These are phyloP conservation scores for Alexandromys fortis DNA, from an alignment of 2,113 vertebrate species.

Conservation along the genomic window DNA sequence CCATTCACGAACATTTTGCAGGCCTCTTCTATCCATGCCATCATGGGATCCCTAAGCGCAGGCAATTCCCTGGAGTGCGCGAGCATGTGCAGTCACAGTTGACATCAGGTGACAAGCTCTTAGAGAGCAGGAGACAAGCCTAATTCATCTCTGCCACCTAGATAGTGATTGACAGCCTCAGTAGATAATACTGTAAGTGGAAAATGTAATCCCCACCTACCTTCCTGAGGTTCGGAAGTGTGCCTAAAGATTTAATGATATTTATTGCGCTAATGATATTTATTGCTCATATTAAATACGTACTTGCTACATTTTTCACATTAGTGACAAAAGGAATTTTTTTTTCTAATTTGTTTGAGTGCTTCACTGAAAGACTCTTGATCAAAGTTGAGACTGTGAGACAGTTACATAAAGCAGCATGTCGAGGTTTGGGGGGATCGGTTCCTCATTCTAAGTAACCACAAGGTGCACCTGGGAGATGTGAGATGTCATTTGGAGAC, in stretches of 20 bases:
- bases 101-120: background rate
- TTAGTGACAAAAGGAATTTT: background rate
- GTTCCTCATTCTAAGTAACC: background rate
- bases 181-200: background rate
- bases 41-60: background rate
- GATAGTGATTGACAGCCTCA: background rate
- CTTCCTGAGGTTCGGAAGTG: background rate
- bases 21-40: background rate
- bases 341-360: background rate
- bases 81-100: background rate
- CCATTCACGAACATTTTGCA: background rate
- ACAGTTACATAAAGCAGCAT: background rate
- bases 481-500: background rate
- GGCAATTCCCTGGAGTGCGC: fast-evolving
- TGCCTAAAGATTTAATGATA: background rate
- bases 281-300: background rate
- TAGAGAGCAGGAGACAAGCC: background rate
- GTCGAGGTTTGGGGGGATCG: background rate
- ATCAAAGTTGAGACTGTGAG: background rate
- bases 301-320: background rate
- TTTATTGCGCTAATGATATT: background rate
- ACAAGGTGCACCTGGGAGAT: background rate
- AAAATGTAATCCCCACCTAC: background rate
- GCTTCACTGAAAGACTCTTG: background rate
- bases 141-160: background rate